Base-by-base conservation (phyloP, 1,140 invertebrate genomes). In the Pantala flavescens region DNA sequence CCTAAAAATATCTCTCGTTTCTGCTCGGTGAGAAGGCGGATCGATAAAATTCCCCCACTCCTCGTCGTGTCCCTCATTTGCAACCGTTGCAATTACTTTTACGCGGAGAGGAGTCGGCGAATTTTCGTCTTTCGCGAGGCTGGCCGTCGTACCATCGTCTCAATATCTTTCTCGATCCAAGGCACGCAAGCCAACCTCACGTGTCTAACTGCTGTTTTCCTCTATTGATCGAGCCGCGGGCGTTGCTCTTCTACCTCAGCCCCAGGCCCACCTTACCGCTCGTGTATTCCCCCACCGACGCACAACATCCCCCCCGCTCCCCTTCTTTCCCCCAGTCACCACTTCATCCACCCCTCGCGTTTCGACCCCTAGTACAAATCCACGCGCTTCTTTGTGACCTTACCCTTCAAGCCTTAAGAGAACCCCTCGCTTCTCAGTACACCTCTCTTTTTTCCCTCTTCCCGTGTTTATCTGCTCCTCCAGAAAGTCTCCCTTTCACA, bases 121-220 rank as follows among this genome's bases (percentile, higher is more conserved):
- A 63, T 63, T 63, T 63, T 63, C 16, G 49, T 14, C 49, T 63
- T 19, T 21, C n/a, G 49, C n/a, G 49, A 63, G 49, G n/a, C 9
- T 9, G 28, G 28, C 28, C 28, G 28, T 12, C 14, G 49, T 19
- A 63, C 49, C 49, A 21, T 12, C 49, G 16, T 63, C 49, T 63
- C 49, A 63, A 63, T 21, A 63, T 63, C 49, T 21, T 12, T 12
- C 49, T 63, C 49, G 49, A 63, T 63, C 49, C n/a, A 21, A 63
- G 49, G 49, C 49, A 63, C 49, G 49, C 49, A 63, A 63, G 49
- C 49, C 49, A 63, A 63, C 49, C 49, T 63, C 49, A 63, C 49
- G 49, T 63, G 49, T 21, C n/a, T 63, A 63, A 63, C 49, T 63
- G 49, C 49, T 63, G 49, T 63, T 63, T 63, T 63, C 49, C 49